Percentiles rank a stretch among this genome's conserved stretches.
phyloP scores from a whole-genome alignment of 2,797 vertebrate species.

The Pseudochirops cupreus region DNA sequence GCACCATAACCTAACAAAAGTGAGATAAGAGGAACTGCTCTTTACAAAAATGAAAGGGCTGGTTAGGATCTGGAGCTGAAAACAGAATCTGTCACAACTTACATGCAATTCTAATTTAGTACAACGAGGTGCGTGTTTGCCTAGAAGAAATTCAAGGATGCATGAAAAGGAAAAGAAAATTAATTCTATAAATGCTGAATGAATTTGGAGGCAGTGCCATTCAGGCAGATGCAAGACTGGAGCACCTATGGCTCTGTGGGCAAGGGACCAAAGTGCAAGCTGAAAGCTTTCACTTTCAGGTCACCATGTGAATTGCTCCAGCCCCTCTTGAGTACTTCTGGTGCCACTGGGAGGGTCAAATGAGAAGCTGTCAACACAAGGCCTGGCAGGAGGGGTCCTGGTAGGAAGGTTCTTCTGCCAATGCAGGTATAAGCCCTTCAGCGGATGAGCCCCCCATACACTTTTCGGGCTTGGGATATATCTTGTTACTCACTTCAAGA shows the following conservation, averaged over 20 bases:
- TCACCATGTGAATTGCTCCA: background rate
- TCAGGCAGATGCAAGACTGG: background rate
- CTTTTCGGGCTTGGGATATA: background rate
- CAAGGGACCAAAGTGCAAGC: background rate
- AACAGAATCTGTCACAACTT: background rate
- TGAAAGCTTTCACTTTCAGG: background rate
- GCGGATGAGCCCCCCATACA: background rate
- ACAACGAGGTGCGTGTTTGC: fast-evolving
- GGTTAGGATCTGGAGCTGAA: background rate
- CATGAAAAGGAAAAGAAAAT: background rate
- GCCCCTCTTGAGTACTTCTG: background rate
- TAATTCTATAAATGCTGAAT: too few relatives aligned
- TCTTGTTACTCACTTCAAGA: background rate
- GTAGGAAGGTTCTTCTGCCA: background rate
- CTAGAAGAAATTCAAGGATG: background rate
- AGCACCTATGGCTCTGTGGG: background rate
- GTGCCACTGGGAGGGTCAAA: background rate
- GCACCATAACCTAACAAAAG: background rate
- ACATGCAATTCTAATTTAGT: background rate
- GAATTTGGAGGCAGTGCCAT: background rate
- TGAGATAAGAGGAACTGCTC: background rate
- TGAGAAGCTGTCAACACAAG: background rate
- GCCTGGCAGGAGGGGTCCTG: background rate
- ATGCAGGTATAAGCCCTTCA: background rate
- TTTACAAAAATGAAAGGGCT: background rate